Base-by-base conservation (phyloP, 2,888 invertebrate genomes). In the Cremastinae sp. region DNA sequence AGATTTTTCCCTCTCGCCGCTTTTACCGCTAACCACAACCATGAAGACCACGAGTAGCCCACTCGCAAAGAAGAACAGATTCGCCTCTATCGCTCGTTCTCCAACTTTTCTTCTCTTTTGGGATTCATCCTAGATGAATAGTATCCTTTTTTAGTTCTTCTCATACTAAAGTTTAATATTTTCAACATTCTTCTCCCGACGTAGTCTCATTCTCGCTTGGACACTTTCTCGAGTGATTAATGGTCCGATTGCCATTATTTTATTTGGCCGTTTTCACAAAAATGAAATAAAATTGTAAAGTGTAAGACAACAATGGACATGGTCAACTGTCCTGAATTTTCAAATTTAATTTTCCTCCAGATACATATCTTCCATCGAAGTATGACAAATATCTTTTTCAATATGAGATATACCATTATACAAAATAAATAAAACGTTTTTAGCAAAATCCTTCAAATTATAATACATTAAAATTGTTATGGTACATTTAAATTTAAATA, bases 161-260 rank as follows among this genome's bases (percentile, higher is more conserved):
- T 61, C 34, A 18, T 71, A 49, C 38, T 61, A 54, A 71, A 78
- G 56, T 75, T 61, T 36, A 65, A 77, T 65, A 64, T 74, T 77
- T 66, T 54, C 36, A 61, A 70, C 61, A 20, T 34, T 18, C 64
- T 51, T 22, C 22, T 18, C 20, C 58, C 53, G 16, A 18, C 10
- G 1, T 18, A n/a, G n/a, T 45, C 58, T 14, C 34, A 12, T n/a
- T n/a, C 18, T 9, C 1, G 43, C n/a, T 10, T 7, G 12, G 18
- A 8, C 7, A n/a, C 43, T 51, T 54, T 54, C 64, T 54, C 64
- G 53, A 61, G 74, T 74, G 70, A 77, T 64, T 74, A 58, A 77
- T 61, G 65, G 69, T 74, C 53, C 36, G 14, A 54, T 38, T 65
- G 59, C 18, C 53, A 53, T 41, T 49, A 43, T 45, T 43, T 65